phyloP scores from a whole-genome alignment of 2,797 vertebrate species.

The Brachyalestes nurse region DNA sequence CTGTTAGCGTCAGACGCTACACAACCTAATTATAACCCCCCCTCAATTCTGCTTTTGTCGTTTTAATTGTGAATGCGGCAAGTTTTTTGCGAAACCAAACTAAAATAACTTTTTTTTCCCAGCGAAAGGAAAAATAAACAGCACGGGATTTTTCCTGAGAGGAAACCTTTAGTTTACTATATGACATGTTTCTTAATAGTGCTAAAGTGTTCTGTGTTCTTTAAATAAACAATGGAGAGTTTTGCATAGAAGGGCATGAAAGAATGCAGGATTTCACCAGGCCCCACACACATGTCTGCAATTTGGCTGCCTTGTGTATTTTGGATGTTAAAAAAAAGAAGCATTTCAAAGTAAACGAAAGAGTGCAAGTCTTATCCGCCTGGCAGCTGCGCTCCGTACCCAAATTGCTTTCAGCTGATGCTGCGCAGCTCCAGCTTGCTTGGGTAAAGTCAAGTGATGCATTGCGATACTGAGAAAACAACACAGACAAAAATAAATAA shows the following conservation, averaged over 20 bases:
- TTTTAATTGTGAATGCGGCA: constrained; percentile 71
- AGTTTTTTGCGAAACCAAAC: constrained; percentile 81
- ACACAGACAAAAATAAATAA: constrained; percentile 85
- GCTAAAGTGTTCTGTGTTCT: constrained; percentile 93
- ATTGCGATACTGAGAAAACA: constrained; percentile 85
- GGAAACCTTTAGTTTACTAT: constrained; percentile 93
- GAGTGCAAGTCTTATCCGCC: constrained; percentile 92
- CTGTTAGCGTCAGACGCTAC: constrained; percentile 68
- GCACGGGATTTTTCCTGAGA: constrained; percentile 84
- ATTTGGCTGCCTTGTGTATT: constrained; percentile 97
- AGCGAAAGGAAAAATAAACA: constrained; percentile 82
- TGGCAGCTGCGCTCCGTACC: constrained; percentile 88
- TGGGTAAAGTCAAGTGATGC: constrained; percentile 89
- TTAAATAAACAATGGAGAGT: constrained; percentile 95
- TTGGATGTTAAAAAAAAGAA: constrained; percentile 91
- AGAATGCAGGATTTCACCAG: constrained; percentile 89
- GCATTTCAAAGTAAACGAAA: constrained; percentile 96
- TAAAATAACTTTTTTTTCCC: constrained; percentile 83
- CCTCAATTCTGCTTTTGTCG: constrained; percentile 41
- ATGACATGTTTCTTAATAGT: constrained; percentile 93
- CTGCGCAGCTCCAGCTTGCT: constrained; percentile 87
- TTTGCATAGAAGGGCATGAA: constrained; percentile 92
- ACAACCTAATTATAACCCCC: constrained; percentile 59
- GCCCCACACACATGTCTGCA: constrained; percentile 94
- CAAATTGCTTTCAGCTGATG: constrained; percentile 97